Percentiles rank a stretch among this genome's conserved stretches.
phyloP scores from a whole-genome alignment of 2,113 vertebrate genomes.

The Cebus imitator region DNA sequence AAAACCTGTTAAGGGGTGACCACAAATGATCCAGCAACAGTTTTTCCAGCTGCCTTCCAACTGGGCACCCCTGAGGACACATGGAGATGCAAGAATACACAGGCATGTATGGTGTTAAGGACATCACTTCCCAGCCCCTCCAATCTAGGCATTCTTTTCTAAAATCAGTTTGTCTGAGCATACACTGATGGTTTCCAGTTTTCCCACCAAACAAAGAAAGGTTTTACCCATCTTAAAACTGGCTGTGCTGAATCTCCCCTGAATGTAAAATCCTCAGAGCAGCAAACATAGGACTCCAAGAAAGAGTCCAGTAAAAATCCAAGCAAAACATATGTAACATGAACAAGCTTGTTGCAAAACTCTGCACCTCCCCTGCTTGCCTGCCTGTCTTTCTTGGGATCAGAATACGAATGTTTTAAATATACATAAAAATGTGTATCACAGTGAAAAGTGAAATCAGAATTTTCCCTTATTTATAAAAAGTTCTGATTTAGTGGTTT shows the following conservation, averaged over 20 bases:
- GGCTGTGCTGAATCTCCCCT: neutral
- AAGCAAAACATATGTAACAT: neutral
- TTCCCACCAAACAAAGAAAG: neutral
- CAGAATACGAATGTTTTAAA: neutral
- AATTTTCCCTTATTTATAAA: neutral
- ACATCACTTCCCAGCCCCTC: neutral
- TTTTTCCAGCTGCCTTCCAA: neutral
- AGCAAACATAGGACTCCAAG: neutral
- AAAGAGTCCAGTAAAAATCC: neutral
- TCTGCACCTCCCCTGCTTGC: rapidly evolving
- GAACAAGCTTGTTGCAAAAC: neutral
- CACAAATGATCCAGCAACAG: neutral
- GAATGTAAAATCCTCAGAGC: neutral
- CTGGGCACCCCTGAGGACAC: neutral
- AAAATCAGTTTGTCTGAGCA: neutral
- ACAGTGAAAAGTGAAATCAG: neutral
- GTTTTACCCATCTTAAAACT: neutral
- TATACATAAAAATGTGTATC: neutral
- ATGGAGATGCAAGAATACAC: neutral
- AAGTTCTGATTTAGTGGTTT: neutral
- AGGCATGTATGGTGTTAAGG: neutral
- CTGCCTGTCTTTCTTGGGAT: neutral
- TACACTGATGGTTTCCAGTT: neutral
- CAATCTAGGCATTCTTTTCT: neutral
- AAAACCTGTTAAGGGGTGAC: neutral